Base-by-base conservation (phyloP, 2,797 vertebrate genomes). In the Cyprinella venusta region DNA sequence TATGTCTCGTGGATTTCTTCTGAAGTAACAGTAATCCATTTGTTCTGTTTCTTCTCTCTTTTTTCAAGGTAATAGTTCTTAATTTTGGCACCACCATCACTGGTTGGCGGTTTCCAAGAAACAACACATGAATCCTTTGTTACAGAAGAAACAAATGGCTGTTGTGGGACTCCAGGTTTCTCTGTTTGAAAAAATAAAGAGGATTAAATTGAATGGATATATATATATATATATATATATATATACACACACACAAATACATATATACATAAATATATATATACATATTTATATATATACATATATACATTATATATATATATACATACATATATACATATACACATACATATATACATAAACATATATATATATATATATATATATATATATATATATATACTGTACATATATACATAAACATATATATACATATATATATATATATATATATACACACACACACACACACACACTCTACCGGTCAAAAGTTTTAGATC, bases 11-110 rank as follows among this genome's bases (percentile, higher is more conserved):
- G 93, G 75, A 99, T 95, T 91, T 96, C 96, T 86, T 97, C 95
- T 50, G 94, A 93, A 89, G 96, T 96, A 74, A 97, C 96, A 16
- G 97, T 92, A 91, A 99, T 99, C 98, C 98, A 99, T 91, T 99
- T 99, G 92, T 98, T 99, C 91, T 99, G 98, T 89, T 96, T 98
- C 93, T 98, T 99, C 90, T 99, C 98, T 85, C 97, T 97, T 91
- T 97, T 99, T 86, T 99, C 98, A 78, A 99, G 95, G 87, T 95
- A 99, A 61, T 99, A 99, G 90, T 90, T 96, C 88, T 95, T 96
- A 89, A 99, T 96, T 93, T 98, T 99, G 83, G 98, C 97, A 83
- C 98, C 98, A 0, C 98, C 98, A 61, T 99, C 98, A 1, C 96
- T 99, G 83, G 93, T 92, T 83, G 98, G 98, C 89, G 97, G 95